A percentile compares a stretch with the other conserved stretches of the same genome.
Conservation (phyloP, 2,797 vertebrate species). For the Hippoglossus hippoglossus region DNA sequence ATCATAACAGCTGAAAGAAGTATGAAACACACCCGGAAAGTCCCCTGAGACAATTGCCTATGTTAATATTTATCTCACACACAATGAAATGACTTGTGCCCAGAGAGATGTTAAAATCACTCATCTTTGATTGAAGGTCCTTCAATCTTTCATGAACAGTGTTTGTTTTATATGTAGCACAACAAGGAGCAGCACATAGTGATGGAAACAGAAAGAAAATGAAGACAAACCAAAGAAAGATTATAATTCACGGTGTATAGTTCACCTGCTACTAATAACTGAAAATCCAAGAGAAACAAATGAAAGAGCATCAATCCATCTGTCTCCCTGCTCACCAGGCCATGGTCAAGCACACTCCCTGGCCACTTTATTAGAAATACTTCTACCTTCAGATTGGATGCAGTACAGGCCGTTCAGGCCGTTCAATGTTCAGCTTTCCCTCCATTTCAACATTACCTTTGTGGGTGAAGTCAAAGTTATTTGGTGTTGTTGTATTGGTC, state of each 20-base stretch:
- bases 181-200: not conserved
- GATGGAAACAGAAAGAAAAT: not conserved
- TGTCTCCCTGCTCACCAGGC: not conserved
- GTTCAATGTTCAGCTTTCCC: not conserved
- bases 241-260: not conserved
- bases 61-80: conserved; percentile 24
- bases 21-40: conserved; percentile 17
- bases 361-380: not conserved
- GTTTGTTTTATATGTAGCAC: not conserved
- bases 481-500: not conserved
- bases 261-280: too few species aligned
- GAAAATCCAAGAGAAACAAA: too few species aligned
- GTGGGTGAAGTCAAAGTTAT: not conserved
- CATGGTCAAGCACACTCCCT: not conserved
- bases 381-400: not conserved
- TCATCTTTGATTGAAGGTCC: not conserved
- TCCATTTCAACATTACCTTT: not conserved
- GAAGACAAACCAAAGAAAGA: not conserved
- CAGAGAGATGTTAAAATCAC: not conserved
- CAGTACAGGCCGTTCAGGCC: not conserved
- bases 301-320: not conserved
- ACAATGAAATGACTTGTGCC: not conserved
- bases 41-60: not conserved
- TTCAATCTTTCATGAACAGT: not conserved
- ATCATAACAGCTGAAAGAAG: too few species aligned